These are phyloP conservation scores for Coturnix japonica DNA, from an alignment of 2,113 vertebrate species.

Conservation along the genomic window DNA sequence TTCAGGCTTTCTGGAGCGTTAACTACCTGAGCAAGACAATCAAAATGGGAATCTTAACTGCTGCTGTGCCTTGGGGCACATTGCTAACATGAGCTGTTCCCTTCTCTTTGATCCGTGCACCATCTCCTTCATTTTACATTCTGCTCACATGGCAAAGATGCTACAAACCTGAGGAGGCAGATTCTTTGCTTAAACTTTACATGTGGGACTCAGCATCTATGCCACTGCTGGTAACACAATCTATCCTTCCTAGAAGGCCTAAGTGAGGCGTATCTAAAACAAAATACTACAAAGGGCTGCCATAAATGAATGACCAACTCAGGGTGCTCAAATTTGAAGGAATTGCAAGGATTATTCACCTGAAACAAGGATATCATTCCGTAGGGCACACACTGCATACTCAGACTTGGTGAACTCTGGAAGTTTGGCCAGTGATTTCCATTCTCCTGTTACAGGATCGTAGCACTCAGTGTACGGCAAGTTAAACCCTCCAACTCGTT, in stretches of 20 bases:
- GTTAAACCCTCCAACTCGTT: slow-evolving; percentile 96
- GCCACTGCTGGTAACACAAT: not conserved
- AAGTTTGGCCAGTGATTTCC: slow-evolving; percentile 96
- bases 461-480: slow-evolving; percentile 97
- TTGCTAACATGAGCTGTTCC: not conserved
- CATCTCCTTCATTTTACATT: accelerated
- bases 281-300: not conserved
- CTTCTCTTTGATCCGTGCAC: accelerated
- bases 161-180: not conserved
- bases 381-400: slow-evolving; percentile 94
- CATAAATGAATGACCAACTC: not conserved
- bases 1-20: not conserved
- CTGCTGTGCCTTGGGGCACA: accelerated
- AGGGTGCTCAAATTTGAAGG: not conserved
- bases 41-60: accelerated
- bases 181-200: not conserved
- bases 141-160: not conserved
- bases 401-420: slow-evolving; percentile 99
- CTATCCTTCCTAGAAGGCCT: not conserved
- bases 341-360: slow-evolving; percentile 77
- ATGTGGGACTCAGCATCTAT: not conserved
- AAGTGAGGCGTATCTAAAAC: not conserved
- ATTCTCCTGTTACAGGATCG: slow-evolving; percentile 95
- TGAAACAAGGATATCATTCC: slow-evolving; percentile 98
- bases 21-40: not conserved